Percentiles rank a stretch among this genome's conserved stretches.
These are phyloP conservation scores for Arothron firmamentum DNA, from an alignment of 2,113 vertebrate species.

Conservation along the genomic window DNA sequence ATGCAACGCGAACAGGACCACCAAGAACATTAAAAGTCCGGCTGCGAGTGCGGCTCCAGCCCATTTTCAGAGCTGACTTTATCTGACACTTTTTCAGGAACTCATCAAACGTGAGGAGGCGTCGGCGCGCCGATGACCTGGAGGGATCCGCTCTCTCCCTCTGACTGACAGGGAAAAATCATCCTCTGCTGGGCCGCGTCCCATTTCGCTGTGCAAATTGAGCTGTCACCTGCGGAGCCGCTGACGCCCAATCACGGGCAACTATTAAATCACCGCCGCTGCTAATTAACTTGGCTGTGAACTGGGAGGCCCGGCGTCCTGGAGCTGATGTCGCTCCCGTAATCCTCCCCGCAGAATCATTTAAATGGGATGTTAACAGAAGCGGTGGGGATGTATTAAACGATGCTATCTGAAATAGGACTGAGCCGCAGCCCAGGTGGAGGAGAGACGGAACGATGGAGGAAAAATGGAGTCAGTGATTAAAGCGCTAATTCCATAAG, in stretches of 20 bases:
- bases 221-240: constrained; percentile 37
- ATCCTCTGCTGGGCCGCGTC: not conserved
- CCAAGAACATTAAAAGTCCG: no score
- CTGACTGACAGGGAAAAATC: not conserved
- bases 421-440: constrained; percentile 44
- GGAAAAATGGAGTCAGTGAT: constrained; percentile 40
- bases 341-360: constrained; percentile 43
- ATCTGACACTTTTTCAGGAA: no score
- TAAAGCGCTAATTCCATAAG: constrained; percentile 29
- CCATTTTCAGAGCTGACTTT: no score
- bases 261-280: constrained; percentile 55
- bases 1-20: no score
- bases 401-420: constrained; percentile 69
- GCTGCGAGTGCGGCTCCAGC: no score
- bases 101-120: no score
- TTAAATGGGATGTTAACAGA: constrained; percentile 19
- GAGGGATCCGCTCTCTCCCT: no score
- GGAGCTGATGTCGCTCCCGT: constrained; percentile 52
- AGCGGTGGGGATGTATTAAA: constrained; percentile 53
- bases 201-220: constrained; percentile 11
- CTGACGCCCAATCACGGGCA: constrained; percentile 32
- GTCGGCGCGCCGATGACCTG: no score
- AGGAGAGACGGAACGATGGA: constrained; percentile 46
- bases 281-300: constrained; percentile 56
- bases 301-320: constrained; percentile 30